Base-by-base conservation (phyloP, 2,113 vertebrate species). In the Etia nguti region DNA sequence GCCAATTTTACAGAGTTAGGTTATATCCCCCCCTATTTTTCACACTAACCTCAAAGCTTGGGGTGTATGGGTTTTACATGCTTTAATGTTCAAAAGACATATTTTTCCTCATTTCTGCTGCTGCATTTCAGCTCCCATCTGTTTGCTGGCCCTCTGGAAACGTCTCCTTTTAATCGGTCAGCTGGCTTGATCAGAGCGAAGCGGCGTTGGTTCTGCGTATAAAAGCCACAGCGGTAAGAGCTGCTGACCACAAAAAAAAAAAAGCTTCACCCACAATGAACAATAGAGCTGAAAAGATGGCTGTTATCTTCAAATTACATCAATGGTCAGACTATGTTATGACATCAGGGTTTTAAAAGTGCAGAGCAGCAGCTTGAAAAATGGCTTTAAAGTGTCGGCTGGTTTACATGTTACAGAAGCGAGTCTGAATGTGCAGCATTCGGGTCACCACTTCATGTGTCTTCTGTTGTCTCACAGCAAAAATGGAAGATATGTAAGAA, bases 91-190 rank as follows among this genome's bases (percentile, higher is more conserved):
- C 24, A 75, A 75, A 75, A 48, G 24, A 31, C 0, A 50, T 18
- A 12, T 8, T 75, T 29, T 75, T 2, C 24, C 0, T 31, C 24
- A 50, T 77, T 50, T 31, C 10, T 8, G 20, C 70, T n/a, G 26
- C 16, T 50, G 43, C 16, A 13, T 75, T 75, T 75, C 24, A 75
- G 24, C 70, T 31, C 4, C 24, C 10, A 2, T 75, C 16, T 75
- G 43, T 50, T 77, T 50, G 6, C 43, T 31, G 70, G 2, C 0
- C 70, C 24, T 77, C 70, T 18, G 41, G 24, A 29, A 75, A 75
- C 4, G 4, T 50, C 70, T 50, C 43, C 70, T 50, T 75, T 12
- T 1, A 29, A 70, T 50, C 6, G 6, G 70, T 77, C 3, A 77
- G 43, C 24, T 77, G 24, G 15, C 24, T 8, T 2, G 10, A 77